These are phyloP conservation scores for Bombus confusus DNA, from an alignment of 1,140 invertebrate genomes.

Conservation along the genomic window DNA sequence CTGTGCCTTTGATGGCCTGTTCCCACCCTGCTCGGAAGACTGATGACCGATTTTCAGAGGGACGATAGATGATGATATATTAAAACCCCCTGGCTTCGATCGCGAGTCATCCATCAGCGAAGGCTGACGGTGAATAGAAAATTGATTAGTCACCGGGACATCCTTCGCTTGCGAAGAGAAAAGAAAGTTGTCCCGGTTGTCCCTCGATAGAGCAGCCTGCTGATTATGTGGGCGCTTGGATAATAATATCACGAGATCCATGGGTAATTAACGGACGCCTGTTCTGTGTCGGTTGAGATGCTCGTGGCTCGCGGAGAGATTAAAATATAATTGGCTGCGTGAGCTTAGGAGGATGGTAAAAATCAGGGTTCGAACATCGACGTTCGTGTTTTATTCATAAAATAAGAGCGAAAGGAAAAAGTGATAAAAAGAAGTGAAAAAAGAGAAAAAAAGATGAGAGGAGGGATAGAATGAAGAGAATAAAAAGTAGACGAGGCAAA, in stretches of 20 bases:
- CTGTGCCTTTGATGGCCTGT: neutral
- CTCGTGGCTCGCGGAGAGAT: neutral
- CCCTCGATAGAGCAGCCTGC: neutral
- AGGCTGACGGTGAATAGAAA: slow-evolving; percentile 59
- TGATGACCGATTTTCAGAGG: slow-evolving; percentile 36
- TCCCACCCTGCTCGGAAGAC: slow-evolving; percentile 41
- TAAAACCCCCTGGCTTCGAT: slow-evolving; percentile 52
- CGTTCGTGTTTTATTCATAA: neutral
- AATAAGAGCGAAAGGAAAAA: neutral
- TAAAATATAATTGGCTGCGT: slow-evolving; percentile 31
- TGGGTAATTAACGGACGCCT: slow-evolving; percentile 53
- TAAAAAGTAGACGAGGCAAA: neutral
- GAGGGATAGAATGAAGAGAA: neutral
- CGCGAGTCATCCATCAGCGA: slow-evolving; percentile 61
- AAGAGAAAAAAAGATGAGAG: no score
- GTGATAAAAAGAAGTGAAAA: neutral
- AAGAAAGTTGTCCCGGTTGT: slow-evolving; percentile 22
- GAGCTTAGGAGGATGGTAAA: neutral
- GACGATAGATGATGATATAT: slow-evolving; percentile 67
- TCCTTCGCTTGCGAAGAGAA: neutral
- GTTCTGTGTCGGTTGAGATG: neutral
- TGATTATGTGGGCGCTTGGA: slow-evolving; percentile 55
- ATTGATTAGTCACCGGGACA: slow-evolving; percentile 61
- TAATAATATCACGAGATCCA: slow-evolving; percentile 59
- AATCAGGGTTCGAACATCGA: neutral